Percentiles rank a stretch among this genome's conserved stretches.
phyloP scores from a whole-genome alignment of 2,113 vertebrate species.

The Hemiprocne comata region DNA sequence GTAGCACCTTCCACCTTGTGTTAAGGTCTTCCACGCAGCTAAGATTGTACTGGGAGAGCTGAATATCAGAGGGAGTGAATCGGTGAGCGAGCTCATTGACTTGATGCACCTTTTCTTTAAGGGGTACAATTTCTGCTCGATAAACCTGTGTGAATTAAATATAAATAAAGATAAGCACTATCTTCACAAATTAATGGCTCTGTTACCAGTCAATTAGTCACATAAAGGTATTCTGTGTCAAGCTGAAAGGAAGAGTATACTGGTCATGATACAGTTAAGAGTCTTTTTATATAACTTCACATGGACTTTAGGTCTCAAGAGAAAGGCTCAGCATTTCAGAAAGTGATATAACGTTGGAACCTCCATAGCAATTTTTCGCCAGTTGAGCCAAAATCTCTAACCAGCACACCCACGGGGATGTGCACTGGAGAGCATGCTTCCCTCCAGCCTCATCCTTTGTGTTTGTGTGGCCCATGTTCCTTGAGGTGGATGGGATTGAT shows the following conservation, averaged over 20 bases:
- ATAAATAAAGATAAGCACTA: background rate
- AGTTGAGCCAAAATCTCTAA: background rate
- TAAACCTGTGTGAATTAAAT: slow-evolving; percentile 80
- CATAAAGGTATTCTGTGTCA: background rate
- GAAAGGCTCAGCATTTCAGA: background rate
- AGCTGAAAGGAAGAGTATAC: background rate
- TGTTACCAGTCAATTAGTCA: background rate
- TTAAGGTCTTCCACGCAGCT: slow-evolving; percentile 91
- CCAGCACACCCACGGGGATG: background rate
- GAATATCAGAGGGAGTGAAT: slow-evolving; percentile 83
- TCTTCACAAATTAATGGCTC: background rate
- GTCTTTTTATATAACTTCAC: background rate
- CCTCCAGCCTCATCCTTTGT: background rate
- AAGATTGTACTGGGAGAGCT: slow-evolving; percentile 88
- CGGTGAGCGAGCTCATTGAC: slow-evolving; percentile 88
- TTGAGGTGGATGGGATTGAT: rapidly evolving
- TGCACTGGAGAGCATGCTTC: background rate
- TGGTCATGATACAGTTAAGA: background rate
- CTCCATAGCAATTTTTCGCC: background rate
- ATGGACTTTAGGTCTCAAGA: background rate
- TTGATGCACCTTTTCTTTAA: slow-evolving; percentile 89
- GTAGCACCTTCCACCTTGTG: slow-evolving; percentile 91
- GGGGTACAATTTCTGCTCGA: slow-evolving; percentile 86
- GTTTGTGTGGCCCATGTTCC: rapidly evolving
- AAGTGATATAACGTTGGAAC: background rate